These are phyloP conservation scores for Cephalopterus ornatus DNA, from an alignment of 2,113 vertebrate species.

Conservation along the genomic window DNA sequence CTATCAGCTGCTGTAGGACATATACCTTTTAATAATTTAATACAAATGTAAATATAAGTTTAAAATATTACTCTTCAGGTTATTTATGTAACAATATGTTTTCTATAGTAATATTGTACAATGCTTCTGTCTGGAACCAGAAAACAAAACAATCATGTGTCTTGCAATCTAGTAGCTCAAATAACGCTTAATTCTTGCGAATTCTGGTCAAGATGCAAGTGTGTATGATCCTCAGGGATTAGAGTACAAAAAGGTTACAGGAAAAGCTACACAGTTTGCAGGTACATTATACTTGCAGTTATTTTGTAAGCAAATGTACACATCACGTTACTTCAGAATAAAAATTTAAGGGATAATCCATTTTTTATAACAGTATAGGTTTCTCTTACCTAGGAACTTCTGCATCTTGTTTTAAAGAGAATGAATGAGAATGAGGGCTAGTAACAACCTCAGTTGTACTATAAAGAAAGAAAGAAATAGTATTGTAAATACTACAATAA, in stretches of 20 bases:
- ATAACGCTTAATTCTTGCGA: not conserved
- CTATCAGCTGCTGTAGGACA: not conserved
- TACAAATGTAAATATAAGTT: not conserved
- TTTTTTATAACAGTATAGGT: not conserved
- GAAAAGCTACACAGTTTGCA: not conserved
- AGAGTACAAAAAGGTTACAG: not conserved
- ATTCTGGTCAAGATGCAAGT: not conserved
- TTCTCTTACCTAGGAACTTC: slow-evolving; percentile 62
- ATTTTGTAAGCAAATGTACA: not conserved
- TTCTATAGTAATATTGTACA: not conserved
- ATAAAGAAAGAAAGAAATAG: not conserved
- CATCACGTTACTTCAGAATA: not conserved
- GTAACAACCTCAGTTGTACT: slow-evolving; percentile 14
- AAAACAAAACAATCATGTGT: not conserved
- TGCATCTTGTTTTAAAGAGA: slow-evolving; percentile 22
- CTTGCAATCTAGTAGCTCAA: not conserved
- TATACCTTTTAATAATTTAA: not conserved
- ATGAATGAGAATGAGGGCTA: not conserved
- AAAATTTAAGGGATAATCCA: not conserved
- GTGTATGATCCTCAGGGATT: not conserved
- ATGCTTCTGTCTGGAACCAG: not conserved
- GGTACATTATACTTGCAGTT: not conserved
- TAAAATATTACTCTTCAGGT: not conserved
- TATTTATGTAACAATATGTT: not conserved
- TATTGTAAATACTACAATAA: not conserved